phyloP scores from a whole-genome alignment of 1,140 invertebrate species.

The Varroa destructor region DNA sequence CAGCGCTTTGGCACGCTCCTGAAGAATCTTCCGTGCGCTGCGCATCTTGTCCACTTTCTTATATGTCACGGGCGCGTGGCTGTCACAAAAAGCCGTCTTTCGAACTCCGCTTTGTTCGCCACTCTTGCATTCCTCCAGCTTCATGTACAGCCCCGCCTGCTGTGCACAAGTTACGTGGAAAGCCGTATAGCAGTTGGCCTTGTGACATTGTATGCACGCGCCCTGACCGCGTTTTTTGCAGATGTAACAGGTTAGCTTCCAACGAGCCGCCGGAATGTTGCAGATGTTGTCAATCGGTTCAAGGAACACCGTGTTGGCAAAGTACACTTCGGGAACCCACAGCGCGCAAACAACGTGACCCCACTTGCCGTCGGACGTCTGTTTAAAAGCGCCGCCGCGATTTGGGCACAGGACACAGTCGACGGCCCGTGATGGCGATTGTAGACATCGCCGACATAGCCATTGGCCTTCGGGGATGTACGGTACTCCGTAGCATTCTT shows the following conservation, averaged over 20 bases:
- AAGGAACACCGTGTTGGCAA: constrained; percentile 90
- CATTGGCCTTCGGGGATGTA: constrained; percentile 98
- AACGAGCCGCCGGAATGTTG: constrained; percentile 82
- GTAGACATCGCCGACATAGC: constrained; percentile 83
- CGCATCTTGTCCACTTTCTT: constrained; percentile 55
- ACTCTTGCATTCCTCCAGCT: constrained; percentile 75
- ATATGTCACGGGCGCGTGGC: constrained; percentile 59
- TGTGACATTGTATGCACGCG: constrained; percentile 95
- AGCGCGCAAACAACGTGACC: constrained; percentile 96
- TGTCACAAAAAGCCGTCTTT: constrained; percentile 89
- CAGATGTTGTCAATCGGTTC: constrained; percentile 94
- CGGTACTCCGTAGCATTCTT: constrained; percentile 97
- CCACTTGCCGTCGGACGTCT: constrained; percentile 89
- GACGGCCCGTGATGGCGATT: constrained; percentile 85
- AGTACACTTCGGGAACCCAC: constrained; percentile 97
- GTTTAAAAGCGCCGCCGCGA: constrained; percentile 94
- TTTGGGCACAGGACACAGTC: constrained; percentile 96
- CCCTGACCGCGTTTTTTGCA: constrained; percentile 86
- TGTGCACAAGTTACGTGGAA: constrained; percentile 98
- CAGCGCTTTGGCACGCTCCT: constrained; percentile 70
- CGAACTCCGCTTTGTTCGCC: constrained; percentile 54
- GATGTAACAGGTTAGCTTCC: constrained; percentile 88
- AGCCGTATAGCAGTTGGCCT: constrained; percentile 85
- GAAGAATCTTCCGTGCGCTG: constrained; percentile 59
- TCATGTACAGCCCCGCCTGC: constrained; percentile 85